Conservation (phyloP, 2,888 invertebrate genomes). For the Labia minor region DNA sequence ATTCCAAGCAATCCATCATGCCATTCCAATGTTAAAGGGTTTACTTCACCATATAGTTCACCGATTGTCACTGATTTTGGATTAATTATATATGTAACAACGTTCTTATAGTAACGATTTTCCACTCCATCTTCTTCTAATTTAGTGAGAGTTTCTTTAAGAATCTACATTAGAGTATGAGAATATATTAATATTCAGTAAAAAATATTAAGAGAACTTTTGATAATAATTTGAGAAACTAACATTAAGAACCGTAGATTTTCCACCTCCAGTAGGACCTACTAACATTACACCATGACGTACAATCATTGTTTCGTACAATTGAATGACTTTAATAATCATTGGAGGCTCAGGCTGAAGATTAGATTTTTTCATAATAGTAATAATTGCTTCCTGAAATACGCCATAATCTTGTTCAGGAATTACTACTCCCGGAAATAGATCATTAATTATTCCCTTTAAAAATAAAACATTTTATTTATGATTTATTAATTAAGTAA, state of each 20-base stretch:
- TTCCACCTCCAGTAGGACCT: constrained; percentile 81
- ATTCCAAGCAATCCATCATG: constrained; percentile 74
- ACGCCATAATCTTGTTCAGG: constrained; percentile 69
- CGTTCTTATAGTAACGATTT: constrained; percentile 56
- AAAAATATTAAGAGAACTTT: no score
- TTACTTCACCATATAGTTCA: constrained; percentile 79
- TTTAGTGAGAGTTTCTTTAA: constrained; percentile 57
- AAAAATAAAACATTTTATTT: constrained; percentile 26
- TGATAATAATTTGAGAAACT: constrained; percentile 27
- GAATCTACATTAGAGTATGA: constrained; percentile 42
- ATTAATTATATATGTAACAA: constrained; percentile 69
- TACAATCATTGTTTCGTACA: constrained; percentile 83
- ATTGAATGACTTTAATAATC: constrained; percentile 66
- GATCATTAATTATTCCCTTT: constrained; percentile 73
- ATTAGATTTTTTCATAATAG: constrained; percentile 45
- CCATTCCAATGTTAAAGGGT: constrained; percentile 78
- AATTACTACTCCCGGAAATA: constrained; percentile 72
- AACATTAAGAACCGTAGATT: constrained; percentile 63
- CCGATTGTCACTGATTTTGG: constrained; percentile 82
- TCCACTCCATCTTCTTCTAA: constrained; percentile 49
- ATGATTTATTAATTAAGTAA: background rate
- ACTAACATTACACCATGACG: constrained; percentile 89
- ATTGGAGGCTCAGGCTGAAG: constrained; percentile 57
- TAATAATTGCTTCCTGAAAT: constrained; percentile 51
- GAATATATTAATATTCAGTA: no score